A percentile compares a stretch with the other conserved stretches of the same genome.
phyloP scores from a whole-genome alignment of 2,113 vertebrate genomes.

The Scatophagus argus region DNA sequence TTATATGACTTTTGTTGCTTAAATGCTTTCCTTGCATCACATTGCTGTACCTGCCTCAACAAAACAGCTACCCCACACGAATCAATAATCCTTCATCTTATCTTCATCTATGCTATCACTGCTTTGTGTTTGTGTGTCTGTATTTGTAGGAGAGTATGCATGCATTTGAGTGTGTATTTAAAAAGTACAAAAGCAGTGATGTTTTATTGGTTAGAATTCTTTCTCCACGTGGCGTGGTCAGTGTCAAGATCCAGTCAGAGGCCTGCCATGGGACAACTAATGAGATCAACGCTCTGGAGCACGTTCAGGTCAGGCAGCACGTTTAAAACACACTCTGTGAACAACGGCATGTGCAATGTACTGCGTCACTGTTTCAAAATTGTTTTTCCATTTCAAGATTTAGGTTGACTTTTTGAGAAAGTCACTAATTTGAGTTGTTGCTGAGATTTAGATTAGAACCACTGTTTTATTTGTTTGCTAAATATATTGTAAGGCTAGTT shows the following conservation, averaged over 20 bases:
- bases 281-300: conserved; percentile 80
- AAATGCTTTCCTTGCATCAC: background rate
- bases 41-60: background rate
- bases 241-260: conserved; percentile 71
- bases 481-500: background rate
- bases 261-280: conserved; percentile 71
- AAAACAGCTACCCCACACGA: background rate
- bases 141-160: background rate
- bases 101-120: conserved; percentile 1
- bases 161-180: background rate
- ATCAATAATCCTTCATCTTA: conserved; percentile 21
- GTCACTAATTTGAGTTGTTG: background rate
- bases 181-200: background rate
- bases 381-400: too few relatives aligned
- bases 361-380: too few relatives aligned
- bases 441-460: background rate
- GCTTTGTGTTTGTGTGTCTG: conserved; percentile 16
- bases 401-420: background rate
- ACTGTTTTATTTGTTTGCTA: background rate
- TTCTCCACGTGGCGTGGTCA: conserved; percentile 61
- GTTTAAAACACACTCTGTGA: background rate
- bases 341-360: too few relatives aligned
- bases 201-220: conserved; percentile 66
- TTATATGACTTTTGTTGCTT: background rate
- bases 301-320: conserved; percentile 71